phyloP scores from a whole-genome alignment of 2,797 vertebrate genomes.

The Phalanger gymnotis region DNA sequence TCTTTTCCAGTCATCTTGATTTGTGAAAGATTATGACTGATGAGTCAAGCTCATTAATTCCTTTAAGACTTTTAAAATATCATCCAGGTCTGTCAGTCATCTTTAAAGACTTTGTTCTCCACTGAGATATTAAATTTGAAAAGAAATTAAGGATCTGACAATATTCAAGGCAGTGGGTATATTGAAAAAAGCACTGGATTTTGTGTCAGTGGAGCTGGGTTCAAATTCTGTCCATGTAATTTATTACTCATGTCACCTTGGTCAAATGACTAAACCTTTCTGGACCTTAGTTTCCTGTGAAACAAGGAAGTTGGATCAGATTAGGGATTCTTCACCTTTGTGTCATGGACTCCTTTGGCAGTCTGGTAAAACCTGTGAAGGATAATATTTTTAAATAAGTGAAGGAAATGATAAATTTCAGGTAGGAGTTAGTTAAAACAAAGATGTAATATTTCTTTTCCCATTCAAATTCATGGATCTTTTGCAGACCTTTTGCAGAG shows the following conservation, averaged over 20 bases:
- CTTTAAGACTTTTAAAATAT: conserved; percentile 37
- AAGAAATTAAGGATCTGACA: conserved; percentile 27
- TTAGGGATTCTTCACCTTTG: not conserved
- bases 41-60: conserved; percentile 12
- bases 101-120: conserved; percentile 45
- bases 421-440: not conserved
- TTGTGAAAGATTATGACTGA: conserved; percentile 46
- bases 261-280: not conserved
- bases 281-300: not conserved
- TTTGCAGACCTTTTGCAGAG: not conserved
- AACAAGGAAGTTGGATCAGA: not conserved
- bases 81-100: not conserved
- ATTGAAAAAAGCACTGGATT: not conserved
- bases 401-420: not conserved
- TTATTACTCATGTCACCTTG: not conserved
- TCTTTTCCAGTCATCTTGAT: conserved; percentile 50
- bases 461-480: not conserved
- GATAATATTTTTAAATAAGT: not conserved
- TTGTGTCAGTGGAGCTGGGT: not conserved
- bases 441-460: not conserved
- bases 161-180: not conserved
- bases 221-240: not conserved
- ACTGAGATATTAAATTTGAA: conserved; percentile 27
- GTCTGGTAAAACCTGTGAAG: not conserved
- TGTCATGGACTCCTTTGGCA: not conserved